Evolutionary conservation across 2,888 invertebrate genomes (phyloP).

Genomic region (Spicauda simplicius): DNA sequence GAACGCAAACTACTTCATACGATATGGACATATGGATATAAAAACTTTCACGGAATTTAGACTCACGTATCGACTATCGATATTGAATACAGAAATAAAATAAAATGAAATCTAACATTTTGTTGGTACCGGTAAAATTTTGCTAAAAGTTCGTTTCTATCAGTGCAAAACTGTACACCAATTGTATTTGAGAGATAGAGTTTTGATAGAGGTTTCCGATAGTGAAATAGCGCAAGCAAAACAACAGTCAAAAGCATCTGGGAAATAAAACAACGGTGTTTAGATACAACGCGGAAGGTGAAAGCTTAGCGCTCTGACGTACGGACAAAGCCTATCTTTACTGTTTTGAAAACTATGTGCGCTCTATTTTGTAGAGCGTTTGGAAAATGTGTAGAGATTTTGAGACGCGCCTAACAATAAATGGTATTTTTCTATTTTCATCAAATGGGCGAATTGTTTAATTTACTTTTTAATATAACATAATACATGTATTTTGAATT

Average conservation of each 20-base stretch:
- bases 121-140: not conserved
- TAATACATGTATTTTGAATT: too few relatives aligned
- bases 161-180: not conserved
- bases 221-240: not conserved
- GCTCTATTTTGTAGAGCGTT: not conserved
- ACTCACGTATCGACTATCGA: not conserved
- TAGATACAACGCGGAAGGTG: constrained; percentile 3
- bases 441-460: too few relatives aligned
- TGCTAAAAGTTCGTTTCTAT: not conserved
- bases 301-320: constrained; percentile 6
- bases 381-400: not conserved
- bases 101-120: not conserved
- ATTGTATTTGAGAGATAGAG: constrained; percentile 4
- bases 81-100: not conserved
- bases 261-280: constrained; percentile 9
- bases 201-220: not conserved
- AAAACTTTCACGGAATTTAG: not conserved
- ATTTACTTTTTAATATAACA: too few relatives aligned
- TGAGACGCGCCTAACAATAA: too few relatives aligned
- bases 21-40: not conserved
- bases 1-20: not conserved
- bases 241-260: constrained; percentile 7
- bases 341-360: constrained; percentile 1
- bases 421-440: too few relatives aligned
- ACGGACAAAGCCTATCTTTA: constrained; percentile 12